These are phyloP conservation scores for Cephus runcator DNA, from an alignment of 2,888 invertebrate species.

Conservation along the genomic window DNA sequence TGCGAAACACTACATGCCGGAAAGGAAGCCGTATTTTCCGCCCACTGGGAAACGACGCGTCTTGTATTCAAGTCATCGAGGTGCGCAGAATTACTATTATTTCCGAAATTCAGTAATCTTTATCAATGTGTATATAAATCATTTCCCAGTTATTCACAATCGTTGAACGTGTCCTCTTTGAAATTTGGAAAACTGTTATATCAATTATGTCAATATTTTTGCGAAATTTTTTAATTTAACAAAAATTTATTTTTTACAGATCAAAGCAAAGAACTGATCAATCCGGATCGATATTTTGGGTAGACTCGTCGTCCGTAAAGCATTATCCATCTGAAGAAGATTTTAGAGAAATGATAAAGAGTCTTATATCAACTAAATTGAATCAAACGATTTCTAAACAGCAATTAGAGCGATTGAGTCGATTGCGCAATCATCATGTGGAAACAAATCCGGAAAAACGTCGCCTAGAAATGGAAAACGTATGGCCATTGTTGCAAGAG, in stretches of 20 bases:
- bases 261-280: conserved; percentile 59
- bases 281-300: conserved; percentile 65
- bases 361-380: conserved; percentile 67
- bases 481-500: conserved; percentile 74
- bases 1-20: conserved; percentile 73
- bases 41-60: conserved; percentile 69
- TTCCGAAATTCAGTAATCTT: background rate
- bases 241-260: conserved; percentile 25
- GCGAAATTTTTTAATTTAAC: background rate
- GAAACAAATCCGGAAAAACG: conserved; percentile 62
- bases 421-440: conserved; percentile 65
- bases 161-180: background rate
- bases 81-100: conserved; percentile 27
- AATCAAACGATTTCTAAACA: conserved; percentile 68
- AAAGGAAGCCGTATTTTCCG: conserved; percentile 73
- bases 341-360: conserved; percentile 68
- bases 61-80: conserved; percentile 71
- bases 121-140: background rate
- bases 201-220: background rate
- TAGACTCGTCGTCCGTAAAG: conserved; percentile 63
- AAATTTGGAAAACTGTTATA: conserved; percentile 2
- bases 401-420: conserved; percentile 66
- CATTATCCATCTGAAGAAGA: conserved; percentile 69
- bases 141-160: background rate
- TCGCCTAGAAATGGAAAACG: conserved; percentile 70